Evolutionary conservation across 1,140 invertebrate species (phyloP).

Genomic region (Lamellibrachia luymesi): DNA sequence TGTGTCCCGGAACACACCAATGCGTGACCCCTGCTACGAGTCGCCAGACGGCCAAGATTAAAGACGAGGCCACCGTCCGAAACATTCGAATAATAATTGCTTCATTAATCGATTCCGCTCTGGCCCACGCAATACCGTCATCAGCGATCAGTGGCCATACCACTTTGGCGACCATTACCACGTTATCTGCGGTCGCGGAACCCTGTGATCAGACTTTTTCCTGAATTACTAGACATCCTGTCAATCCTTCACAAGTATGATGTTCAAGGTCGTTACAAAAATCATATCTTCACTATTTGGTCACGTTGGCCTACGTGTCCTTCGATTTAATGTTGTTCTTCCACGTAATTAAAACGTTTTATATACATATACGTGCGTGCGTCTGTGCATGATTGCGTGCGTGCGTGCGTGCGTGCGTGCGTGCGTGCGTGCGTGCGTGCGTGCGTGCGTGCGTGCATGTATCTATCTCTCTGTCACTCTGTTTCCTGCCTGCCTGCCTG

Average conservation of each 20-base stretch:
- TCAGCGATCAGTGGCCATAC: not conserved
- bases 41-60: not conserved
- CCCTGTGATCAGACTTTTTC: not conserved
- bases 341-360: not conserved
- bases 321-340: no score
- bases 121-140: not conserved
- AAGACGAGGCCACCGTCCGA: not conserved
- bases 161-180: not conserved
- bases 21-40: not conserved
- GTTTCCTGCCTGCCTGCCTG: no score
- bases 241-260: not conserved
- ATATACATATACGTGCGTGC: not conserved
- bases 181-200: not conserved
- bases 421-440: not conserved
- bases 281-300: not conserved
- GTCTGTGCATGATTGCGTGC: not conserved
- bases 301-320: no score
- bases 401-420: not conserved
- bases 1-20: not conserved
- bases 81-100: not conserved
- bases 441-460: no score
- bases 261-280: not conserved
- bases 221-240: not conserved
- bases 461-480: no score
- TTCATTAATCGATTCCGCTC: not conserved